Evolutionary conservation across 2,888 invertebrate species (phyloP), one percentile per base, ranked within the genome.

Genomic region (Agonopterix arenella): DNA sequence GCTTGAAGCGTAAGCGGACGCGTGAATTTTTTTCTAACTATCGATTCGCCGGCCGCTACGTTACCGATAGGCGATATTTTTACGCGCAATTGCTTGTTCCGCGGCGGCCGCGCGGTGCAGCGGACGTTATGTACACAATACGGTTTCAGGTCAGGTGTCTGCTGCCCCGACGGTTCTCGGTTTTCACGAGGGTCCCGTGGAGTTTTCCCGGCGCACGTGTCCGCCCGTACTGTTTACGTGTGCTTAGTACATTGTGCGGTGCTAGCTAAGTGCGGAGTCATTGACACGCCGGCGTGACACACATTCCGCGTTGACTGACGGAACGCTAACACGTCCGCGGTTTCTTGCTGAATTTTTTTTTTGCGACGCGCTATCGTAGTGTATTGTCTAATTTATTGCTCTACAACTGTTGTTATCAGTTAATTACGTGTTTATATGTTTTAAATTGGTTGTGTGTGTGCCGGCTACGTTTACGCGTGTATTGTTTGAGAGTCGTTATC

Each of bases 251-350:
- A 62, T 64, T 60, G 63, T 61, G 63, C 61, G 60, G 50, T 41
- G 59, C 57, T 61, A 65, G 68, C 66, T 68, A 64, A 68, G 73
- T 71, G 70, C 72, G 70, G 73, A 79, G 86, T 86, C 88, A 83
- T 75, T 88, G 88, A 88, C 86, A 79, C 78, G 76, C 71, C 76
- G 74, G 72, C 80, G 73, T 90, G 90, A 89, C 89, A 90, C 74
- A 89, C 86, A 89, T 89, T 86, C 85, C 73, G 74, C 72, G 63
- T 57, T 66, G 72, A 69, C 71, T 78, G 83, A 80, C 80, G 74
- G 80, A 70, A 71, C 74, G 73, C 63, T 66, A 71, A 68, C 74
- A 77, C 77, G 79, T 76, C 73, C 70, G 73, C 67, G 68, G 68
- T 70, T 70, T 78, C 76, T 70, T 73, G 76, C 74, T 71, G 61